Evolutionary conservation across 2,888 invertebrate genomes (phyloP).

Genomic region (Cerceris rybyensis): DNA sequence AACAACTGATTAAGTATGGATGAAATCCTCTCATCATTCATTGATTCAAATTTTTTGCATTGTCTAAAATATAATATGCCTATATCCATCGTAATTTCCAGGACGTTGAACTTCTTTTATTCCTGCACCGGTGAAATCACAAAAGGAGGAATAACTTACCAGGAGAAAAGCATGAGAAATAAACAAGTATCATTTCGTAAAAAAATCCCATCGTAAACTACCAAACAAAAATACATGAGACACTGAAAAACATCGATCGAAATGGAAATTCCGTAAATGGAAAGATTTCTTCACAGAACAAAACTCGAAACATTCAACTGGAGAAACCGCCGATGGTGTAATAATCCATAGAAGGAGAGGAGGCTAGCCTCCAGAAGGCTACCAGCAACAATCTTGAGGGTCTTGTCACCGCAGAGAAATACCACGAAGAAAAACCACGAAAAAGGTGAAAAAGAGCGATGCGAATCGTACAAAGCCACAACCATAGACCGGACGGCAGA

Average conservation of each 20-base stretch:
- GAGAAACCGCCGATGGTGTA: slow-evolving; percentile 2
- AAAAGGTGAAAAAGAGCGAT: slow-evolving; percentile 1
- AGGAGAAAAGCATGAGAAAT: no score
- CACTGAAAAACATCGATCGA: not conserved
- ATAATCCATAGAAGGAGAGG: slow-evolving; percentile 8
- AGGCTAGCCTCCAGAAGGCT: not conserved
- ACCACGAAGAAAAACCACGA: slow-evolving; percentile 1
- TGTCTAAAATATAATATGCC: no score
- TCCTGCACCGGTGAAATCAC: no score
- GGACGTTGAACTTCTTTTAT: no score
- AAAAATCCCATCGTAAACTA: no score
- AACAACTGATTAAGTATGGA: no score
- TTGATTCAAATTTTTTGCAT: no score
- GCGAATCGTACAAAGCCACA: slow-evolving; percentile 10
- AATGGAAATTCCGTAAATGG: not conserved
- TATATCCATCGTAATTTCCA: no score
- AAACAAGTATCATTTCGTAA: no score
- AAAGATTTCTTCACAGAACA: not conserved
- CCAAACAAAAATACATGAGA: not conserved
- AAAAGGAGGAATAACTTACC: no score
- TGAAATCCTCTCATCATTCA: no score
- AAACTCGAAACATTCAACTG: not conserved
- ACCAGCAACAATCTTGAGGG: not conserved
- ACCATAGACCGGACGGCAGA: slow-evolving; percentile 16
- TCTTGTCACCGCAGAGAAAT: not conserved